Percentiles rank a stretch among this genome's conserved stretches.
Conservation (phyloP, 2,797 vertebrate genomes). For the Sylvilagus floridanus region DNA sequence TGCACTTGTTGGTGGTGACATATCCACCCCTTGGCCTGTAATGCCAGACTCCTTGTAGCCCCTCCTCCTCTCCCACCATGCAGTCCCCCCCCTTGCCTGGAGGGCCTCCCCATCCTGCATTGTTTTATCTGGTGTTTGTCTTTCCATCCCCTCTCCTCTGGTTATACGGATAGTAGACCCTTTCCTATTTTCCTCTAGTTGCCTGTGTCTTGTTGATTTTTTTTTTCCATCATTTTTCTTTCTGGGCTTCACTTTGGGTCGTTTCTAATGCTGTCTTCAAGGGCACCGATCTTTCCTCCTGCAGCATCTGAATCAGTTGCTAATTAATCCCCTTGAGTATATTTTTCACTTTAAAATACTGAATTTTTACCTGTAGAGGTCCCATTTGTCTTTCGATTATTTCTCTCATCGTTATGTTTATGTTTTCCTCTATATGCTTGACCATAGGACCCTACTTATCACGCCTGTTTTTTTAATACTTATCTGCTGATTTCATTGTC, state of each 20-base stretch:
- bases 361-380: background rate
- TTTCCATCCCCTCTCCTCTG: background rate
- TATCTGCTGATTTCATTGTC: background rate
- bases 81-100: background rate
- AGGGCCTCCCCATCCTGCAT: background rate
- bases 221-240: background rate
- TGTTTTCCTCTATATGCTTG: background rate
- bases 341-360: background rate
- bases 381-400: background rate
- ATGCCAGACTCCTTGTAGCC: background rate
- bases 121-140: background rate
- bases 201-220: background rate
- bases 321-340: background rate
- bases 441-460: background rate
- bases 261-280: slow-evolving; percentile 8
- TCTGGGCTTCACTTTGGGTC: background rate
- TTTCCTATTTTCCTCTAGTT: background rate
- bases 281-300: background rate
- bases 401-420: background rate
- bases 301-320: background rate
- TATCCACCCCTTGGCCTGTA: background rate
- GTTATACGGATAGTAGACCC: background rate
- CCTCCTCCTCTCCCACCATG: background rate
- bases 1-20: background rate
- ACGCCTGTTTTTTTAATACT: background rate